Percentiles rank a stretch among this genome's conserved stretches.
Conservation (phyloP, 1,140 invertebrate species). For the Bursaphelenchus mucronatus region DNA sequence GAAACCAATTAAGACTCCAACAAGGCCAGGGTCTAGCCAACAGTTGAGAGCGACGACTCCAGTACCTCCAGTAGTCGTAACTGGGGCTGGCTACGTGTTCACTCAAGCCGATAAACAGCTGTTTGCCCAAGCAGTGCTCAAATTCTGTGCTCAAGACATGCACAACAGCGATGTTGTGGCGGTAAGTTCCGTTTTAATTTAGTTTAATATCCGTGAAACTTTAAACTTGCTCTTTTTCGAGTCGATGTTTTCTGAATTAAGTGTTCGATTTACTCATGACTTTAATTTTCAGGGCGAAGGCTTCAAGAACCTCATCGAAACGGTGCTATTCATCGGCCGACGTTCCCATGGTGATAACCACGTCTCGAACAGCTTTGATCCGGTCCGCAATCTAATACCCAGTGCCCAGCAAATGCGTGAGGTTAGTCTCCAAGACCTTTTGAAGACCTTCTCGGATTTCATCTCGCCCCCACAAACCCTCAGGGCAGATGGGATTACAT, state of each 20-base stretch:
- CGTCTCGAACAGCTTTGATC: slow-evolving; percentile 26
- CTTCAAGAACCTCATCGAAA: slow-evolving; percentile 52
- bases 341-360: slow-evolving; percentile 33
- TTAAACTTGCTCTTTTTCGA: neutral
- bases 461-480: neutral
- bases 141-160: slow-evolving; percentile 55
- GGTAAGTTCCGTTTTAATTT: slow-evolving; percentile 26
- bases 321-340: slow-evolving; percentile 49
- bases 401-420: slow-evolving; percentile 30
- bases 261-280: neutral
- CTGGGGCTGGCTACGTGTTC: slow-evolving; percentile 45
- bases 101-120: slow-evolving; percentile 49
- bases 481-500: neutral
- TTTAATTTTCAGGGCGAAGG: slow-evolving; percentile 42
- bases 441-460: neutral
- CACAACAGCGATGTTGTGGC: slow-evolving; percentile 53
- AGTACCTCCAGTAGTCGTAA: slow-evolving; percentile 23
- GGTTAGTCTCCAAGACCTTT: slow-evolving; percentile 14
- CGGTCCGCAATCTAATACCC: slow-evolving; percentile 27
- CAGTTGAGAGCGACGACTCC: slow-evolving; percentile 21
- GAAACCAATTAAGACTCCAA: slow-evolving; percentile 20
- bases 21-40: slow-evolving; percentile 9
- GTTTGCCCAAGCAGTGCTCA: slow-evolving; percentile 50
- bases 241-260: no score
- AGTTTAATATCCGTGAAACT: neutral